Evolutionary conservation across 1,140 invertebrate genomes (phyloP).

Genomic region (Meteorus sp.): DNA sequence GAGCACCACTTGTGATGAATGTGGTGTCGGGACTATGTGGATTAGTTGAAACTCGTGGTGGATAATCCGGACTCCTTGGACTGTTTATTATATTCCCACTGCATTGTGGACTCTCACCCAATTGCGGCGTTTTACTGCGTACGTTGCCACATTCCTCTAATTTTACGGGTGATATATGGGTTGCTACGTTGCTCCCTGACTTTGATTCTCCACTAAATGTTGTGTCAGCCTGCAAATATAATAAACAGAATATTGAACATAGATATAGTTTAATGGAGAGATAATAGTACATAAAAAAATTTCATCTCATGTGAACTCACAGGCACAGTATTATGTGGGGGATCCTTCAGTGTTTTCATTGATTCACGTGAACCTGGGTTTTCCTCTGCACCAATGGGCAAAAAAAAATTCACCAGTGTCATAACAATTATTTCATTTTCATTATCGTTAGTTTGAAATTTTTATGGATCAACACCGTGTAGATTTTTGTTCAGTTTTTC

Average conservation of each 20-base stretch:
- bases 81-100: constrained; percentile 43
- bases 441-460: too few relatives aligned
- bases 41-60: constrained; percentile 42
- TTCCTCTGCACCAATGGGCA: neutral
- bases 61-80: constrained; percentile 54
- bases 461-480: too few relatives aligned
- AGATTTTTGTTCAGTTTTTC: too few relatives aligned
- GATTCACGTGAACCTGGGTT: constrained; percentile 19
- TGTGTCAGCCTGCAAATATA: constrained; percentile 37
- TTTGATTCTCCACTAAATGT: constrained; percentile 33
- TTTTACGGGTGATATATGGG: constrained; percentile 29
- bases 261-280: too few relatives aligned
- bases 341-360: constrained; percentile 32
- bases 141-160: constrained; percentile 45
- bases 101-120: constrained; percentile 50
- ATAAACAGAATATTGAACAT: constrained; percentile 1
- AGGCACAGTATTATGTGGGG: constrained; percentile 34
- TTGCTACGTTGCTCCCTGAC: constrained; percentile 23
- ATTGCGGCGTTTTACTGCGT: constrained; percentile 45
- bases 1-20: constrained; percentile 26
- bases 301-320: too few relatives aligned
- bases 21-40: constrained; percentile 39
- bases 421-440: too few relatives aligned
- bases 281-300: too few relatives aligned
- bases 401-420: neutral